These are phyloP conservation scores for Chrysochloris asiatica DNA, from an alignment of 2,113 vertebrate genomes.

Conservation along the genomic window DNA sequence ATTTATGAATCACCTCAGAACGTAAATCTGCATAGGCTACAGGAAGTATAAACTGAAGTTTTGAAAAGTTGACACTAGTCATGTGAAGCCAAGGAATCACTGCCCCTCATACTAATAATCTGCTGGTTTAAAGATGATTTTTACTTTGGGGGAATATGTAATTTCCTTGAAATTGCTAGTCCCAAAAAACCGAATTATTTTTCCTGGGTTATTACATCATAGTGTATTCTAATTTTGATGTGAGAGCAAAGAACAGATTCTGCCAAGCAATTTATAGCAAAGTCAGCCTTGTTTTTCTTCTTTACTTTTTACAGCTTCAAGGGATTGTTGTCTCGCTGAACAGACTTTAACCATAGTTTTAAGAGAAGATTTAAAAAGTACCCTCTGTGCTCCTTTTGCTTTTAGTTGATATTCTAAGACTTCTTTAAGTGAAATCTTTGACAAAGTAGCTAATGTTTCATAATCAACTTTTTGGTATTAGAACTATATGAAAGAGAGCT, in stretches of 20 bases:
- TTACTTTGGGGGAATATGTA: conserved; percentile 46
- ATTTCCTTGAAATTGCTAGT: conserved; percentile 64
- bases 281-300: not conserved
- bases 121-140: conserved; percentile 13
- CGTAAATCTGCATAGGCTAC: not conserved
- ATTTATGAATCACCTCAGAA: not conserved
- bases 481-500: conserved; percentile 17
- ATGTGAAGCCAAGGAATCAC: not conserved
- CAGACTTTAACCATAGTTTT: not conserved
- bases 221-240: conserved; percentile 60
- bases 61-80: not conserved
- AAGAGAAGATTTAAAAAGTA: not conserved
- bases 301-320: conserved; percentile 41
- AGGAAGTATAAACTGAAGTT: conserved; percentile 1
- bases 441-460: conserved; percentile 26
- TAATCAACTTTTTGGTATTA: not conserved
- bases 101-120: conserved; percentile 15
- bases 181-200: conserved; percentile 41
- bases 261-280: too few species aligned
- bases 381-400: not conserved
- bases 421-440: not conserved
- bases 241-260: conserved; percentile 8
- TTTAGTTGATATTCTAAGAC: not conserved
- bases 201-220: conserved; percentile 42
- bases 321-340: not conserved